These are phyloP conservation scores for Brotula barbata DNA, from an alignment of 2,797 vertebrate species.

Conservation along the genomic window DNA sequence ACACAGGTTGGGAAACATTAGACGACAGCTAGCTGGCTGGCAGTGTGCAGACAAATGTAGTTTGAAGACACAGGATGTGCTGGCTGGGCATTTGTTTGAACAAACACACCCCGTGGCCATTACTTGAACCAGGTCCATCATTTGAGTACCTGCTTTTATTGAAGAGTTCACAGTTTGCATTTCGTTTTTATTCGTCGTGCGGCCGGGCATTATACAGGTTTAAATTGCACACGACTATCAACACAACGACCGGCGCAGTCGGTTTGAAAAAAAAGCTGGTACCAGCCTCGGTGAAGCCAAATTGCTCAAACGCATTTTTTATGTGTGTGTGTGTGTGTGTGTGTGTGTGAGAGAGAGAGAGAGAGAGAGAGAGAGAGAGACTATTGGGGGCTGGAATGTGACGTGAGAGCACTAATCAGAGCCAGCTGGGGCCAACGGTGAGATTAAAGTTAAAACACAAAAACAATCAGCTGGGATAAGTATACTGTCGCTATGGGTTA, in stretches of 20 bases:
- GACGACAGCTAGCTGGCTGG: no score
- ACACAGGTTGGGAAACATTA: no score
- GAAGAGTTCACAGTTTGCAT: neutral
- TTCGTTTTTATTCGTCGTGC: neutral
- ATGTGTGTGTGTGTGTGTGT: constrained; percentile 8
- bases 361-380: constrained; percentile 28
- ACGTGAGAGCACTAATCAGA: constrained; percentile 80
- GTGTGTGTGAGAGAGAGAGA: constrained; percentile 26
- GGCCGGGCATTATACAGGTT: neutral
- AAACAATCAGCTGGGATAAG: constrained; percentile 83
- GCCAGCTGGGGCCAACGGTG: constrained; percentile 81
- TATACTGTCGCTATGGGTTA: constrained; percentile 80
- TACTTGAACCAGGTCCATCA: no score
- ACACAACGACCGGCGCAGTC: neutral
- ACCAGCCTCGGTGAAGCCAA: neutral
- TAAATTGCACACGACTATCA: neutral
- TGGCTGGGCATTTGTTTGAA: no score
- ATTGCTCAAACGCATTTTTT: constrained; percentile 4
- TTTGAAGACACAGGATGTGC: no score
- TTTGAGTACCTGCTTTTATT: neutral
- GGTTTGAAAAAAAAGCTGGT: neutral
- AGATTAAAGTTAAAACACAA: constrained; percentile 83
- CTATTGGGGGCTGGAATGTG: constrained; percentile 66
- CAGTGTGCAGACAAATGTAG: no score
- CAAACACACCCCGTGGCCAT: no score